Evolutionary conservation across 1,140 invertebrate genomes (phyloP), one percentile per base, ranked within the genome.

Genomic region (Philotrypesis tridentata): DNA sequence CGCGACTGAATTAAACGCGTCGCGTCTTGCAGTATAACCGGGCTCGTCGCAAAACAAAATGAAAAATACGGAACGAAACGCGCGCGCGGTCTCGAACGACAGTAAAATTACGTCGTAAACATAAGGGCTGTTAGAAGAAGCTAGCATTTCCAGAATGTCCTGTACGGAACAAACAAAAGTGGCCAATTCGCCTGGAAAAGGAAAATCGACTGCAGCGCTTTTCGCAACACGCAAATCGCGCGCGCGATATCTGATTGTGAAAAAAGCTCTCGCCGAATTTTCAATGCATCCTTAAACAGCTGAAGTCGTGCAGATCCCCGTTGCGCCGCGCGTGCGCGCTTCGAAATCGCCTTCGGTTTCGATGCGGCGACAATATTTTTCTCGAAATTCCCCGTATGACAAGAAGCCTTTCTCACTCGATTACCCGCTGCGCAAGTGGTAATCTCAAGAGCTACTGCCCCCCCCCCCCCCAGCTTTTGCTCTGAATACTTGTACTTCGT

Each of bases 321-420:
- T 29, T 29, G 37, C 2, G 61, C 27, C 5, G 29, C 63, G 17
- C 17, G 31, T 2, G 29, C 40, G 33, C 40, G 12, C 48, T 75
- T 74, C 63, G 61, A 67, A 76, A 76, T 31, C 43, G n/a, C 61
- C n/a, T 25, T 25, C 29, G 27, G 2, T 29, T 25, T 8, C 37
- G 37, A 37, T 1, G 33, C 23, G n/a, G 63, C 12, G 8, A 6
- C n/a, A n/a, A n/a, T n/a, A 55, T 37, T 79, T 79, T 79, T 79
- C 65, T 67, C 6, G 11, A 48, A 71, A 78, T 33, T 71, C 48
- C 12, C 27, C n/a, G n/a, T 55, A 67, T 67, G 7, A 33, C 65
- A 78, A 78, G 76, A n/a, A 55, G 65, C 8, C 43, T 78, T 70
- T 78, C 65, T 78, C 37, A 78, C 67, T 78, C 40, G 65, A 78